Conservation (phyloP, 2,113 vertebrate species). For the Microcebus murinus region DNA sequence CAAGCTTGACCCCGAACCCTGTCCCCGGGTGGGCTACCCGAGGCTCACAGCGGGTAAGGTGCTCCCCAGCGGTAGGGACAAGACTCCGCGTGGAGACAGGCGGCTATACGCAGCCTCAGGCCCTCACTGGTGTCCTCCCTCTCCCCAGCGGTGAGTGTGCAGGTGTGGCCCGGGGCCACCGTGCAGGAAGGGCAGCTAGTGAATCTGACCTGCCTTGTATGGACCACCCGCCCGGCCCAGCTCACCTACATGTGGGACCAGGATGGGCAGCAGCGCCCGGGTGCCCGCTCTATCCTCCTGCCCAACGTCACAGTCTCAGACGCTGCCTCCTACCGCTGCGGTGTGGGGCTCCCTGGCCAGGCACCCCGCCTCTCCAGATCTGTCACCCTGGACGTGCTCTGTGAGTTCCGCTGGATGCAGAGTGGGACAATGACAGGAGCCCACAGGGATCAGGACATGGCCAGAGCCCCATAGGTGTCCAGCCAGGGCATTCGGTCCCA, state of each 20-base stretch:
- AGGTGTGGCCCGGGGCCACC: constrained; percentile 68
- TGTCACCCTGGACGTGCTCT: constrained; percentile 78
- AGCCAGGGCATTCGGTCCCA: neutral
- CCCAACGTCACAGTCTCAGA: neutral
- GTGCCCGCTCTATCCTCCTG: constrained; percentile 52
- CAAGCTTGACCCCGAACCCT: neutral
- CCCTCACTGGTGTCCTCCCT: neutral
- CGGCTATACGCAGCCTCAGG: neutral
- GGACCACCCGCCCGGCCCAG: fast-evolving
- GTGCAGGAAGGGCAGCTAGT: constrained; percentile 77
- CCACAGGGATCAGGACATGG: neutral
- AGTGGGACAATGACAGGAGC: neutral
- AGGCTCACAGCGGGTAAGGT: neutral
- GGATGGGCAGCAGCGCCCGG: constrained; percentile 52
- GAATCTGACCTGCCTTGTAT: constrained; percentile 82
- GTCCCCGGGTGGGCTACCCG: neutral
- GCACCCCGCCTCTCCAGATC: constrained; percentile 73
- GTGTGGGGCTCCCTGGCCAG: fast-evolving
- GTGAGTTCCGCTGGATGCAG: constrained; percentile 78
- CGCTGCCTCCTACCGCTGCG: constrained; percentile 81
- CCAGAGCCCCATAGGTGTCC: neutral
- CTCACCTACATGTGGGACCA: constrained; percentile 83
- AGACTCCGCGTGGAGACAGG: fast-evolving
- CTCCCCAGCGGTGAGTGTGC: constrained; percentile 76
- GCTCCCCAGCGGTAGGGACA: neutral